Base-by-base conservation (phyloP, 2,888 invertebrate species). In the Pilophorus perplexus region DNA sequence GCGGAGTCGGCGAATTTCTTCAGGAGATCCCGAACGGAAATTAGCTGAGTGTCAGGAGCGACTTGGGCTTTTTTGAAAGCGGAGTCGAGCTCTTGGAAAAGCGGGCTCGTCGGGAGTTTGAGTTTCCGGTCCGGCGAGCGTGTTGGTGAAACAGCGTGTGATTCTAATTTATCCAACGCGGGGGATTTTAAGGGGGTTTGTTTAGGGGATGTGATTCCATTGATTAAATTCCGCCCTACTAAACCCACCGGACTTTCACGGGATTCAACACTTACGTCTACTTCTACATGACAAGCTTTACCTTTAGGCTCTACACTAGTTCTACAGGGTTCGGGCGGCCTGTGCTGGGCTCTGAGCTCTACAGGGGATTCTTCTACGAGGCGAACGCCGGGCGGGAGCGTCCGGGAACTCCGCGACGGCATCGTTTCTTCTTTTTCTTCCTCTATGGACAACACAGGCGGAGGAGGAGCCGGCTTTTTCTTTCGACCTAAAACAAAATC, bases 401-500 rank as follows among this genome's bases (percentile, higher is more conserved):
- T 69, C 10, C 60, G 64, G 12, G 67, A 67, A 40, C 18, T 16
- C 2, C 60, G 38, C 6, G 60, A 38, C 2, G 57, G 57, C 57
- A 37, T 46, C 33, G 20, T 16, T 14, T 62, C 60, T 42, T 68
- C 68, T 48, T 64, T 66, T 54, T 69, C 66, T 25, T 68, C 68
- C 66, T 68, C 68, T 46, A 66, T 69, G 33, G 69, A 48, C n/a
- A 66, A 28, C 6, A 68, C 64, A 18, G 73, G 71, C 10, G 81
- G 81, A 16, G 80, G 80, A 23, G 81, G 82, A 1, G 84, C 83
- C 10, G 81, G 80, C 75, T 84, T 83, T 75, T 84, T 84, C 69
- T 82, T 76, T 38, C 77, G 79, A 74, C 81, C 83, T 69, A 22
- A 1, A 23, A 48, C n/a, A n/a, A n/a, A n/a, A 14, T 6, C 6